Base-by-base conservation (phyloP, 1,140 invertebrate genomes). In the Drosophila kohkoa region DNA sequence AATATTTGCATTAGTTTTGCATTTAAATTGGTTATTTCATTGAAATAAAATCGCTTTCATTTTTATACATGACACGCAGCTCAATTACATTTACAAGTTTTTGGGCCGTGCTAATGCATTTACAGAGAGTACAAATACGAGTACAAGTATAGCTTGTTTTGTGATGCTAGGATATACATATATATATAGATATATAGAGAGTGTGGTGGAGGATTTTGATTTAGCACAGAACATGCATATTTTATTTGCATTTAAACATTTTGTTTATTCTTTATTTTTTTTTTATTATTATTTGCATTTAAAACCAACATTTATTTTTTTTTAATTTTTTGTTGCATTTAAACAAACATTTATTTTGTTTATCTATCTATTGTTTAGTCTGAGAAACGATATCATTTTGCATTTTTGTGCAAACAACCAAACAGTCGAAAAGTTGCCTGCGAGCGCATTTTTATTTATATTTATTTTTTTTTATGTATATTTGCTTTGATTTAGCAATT, bases 1-100 rank as follows among this genome's bases (percentile, higher is more conserved):
- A 78, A 82, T 66, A 82, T 81, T 77, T 76, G 57, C 57, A 87
- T 90, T 90, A 90, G 82, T 82, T 75, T 79, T 59, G 57, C 38
- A 76, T 78, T 71, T 70, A 77, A 75, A 89, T 67, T 38, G 30
- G 15, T 45, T 54, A 59, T 74, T 65, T 63, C 64, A 5, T 43
- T 64, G 35, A 13, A 30, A 45, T 20, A 38, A 51, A 52, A 54
- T 45, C 35, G 30, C 20, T 67, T 75, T 45, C 48, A 41, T 49
- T 70, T 77, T n/a, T 79, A 73, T 81, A 80, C 68, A 88, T 83
- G 65, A 79, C 82, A 82, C 71, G 79, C 72, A 82, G 79, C 65
- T 86, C 58, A 74, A 87, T 81, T 75, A 64, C 52, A 74, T 69
- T 66, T 65, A 70, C 46, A 71, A 68, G 57, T 74, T 74, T 68